These are phyloP conservation scores for Agelastica alni DNA, from an alignment of 2,888 invertebrate species.

Conservation along the genomic window DNA sequence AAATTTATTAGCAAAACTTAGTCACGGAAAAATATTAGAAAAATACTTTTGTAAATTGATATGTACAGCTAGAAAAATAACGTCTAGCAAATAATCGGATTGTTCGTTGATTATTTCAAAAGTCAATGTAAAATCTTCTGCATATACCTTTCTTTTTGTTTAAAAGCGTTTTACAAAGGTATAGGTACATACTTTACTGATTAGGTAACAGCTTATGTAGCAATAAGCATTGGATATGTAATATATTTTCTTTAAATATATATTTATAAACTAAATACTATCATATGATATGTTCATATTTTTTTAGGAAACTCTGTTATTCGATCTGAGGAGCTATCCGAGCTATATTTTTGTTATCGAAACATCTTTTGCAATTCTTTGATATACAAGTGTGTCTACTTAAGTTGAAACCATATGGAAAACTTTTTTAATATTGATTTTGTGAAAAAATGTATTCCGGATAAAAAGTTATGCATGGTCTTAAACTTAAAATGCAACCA, in stretches of 20 bases:
- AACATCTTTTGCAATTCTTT: slow-evolving; percentile 2
- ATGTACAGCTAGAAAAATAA: too few species aligned
- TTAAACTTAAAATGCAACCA: too few species aligned
- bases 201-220: slow-evolving; percentile 11
- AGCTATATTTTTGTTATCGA: not conserved
- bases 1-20: too few species aligned
- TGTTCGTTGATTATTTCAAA: too few species aligned
- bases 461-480: too few species aligned
- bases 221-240: slow-evolving; percentile 29
- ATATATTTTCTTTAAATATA: too few species aligned
- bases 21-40: slow-evolving; percentile 7
- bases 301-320: slow-evolving; percentile 21
- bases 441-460: too few species aligned
- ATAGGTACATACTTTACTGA: slow-evolving; percentile 15
- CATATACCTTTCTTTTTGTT: not conserved
- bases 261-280: slow-evolving; percentile 35
- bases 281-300: slow-evolving; percentile 40
- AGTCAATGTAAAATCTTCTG: slow-evolving; percentile 1
- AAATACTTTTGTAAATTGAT: slow-evolving; percentile 9
- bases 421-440: too few species aligned
- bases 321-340: not conserved
- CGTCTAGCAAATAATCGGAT: too few species aligned
- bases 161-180: slow-evolving; percentile 16
- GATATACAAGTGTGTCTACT: too few species aligned
- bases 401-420: too few species aligned